A percentile compares a stretch with the other conserved stretches of the same genome.
phyloP scores from a whole-genome alignment of 2,888 invertebrate species.

The Parnassius glacialis region DNA sequence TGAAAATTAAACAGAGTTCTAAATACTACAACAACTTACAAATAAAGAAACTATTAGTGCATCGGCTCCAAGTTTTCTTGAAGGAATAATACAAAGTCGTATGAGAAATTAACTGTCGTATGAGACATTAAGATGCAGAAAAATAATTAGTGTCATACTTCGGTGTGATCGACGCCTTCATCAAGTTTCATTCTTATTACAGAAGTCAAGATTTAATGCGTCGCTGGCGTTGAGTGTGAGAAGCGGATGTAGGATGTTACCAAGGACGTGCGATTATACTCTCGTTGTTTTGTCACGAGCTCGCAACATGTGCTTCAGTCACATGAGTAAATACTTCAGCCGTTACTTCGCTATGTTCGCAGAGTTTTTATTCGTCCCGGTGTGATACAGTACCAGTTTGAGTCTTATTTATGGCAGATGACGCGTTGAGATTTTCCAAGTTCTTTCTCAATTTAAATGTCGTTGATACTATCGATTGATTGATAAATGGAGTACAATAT shows the following conservation, averaged over 20 bases:
- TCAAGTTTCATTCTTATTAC: constrained; percentile 34
- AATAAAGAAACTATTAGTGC: no score
- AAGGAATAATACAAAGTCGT: background rate
- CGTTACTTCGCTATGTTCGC: constrained; percentile 18
- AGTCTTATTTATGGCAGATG: no score
- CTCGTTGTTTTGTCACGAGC: constrained; percentile 58
- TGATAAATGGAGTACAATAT: no score
- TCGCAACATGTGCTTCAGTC: constrained; percentile 36
- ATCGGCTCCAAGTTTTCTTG: no score
- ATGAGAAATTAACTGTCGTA: background rate
- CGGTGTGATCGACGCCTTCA: constrained; percentile 29
- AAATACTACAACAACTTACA: no score
- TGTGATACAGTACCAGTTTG: constrained; percentile 17
- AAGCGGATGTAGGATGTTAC: constrained; percentile 73
- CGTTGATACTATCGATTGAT: no score
- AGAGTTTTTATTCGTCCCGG: constrained; percentile 29
- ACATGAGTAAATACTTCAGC: no score
- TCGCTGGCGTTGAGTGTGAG: constrained; percentile 55
- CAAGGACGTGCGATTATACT: constrained; percentile 68
- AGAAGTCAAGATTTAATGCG: constrained; percentile 36
- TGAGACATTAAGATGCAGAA: background rate
- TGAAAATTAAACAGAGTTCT: no score
- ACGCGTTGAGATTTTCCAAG: no score
- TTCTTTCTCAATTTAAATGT: no score
- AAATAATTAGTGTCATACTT: constrained; percentile 17